Base-by-base conservation (phyloP, 1,140 invertebrate species). In the Globodera rostochiensis region DNA sequence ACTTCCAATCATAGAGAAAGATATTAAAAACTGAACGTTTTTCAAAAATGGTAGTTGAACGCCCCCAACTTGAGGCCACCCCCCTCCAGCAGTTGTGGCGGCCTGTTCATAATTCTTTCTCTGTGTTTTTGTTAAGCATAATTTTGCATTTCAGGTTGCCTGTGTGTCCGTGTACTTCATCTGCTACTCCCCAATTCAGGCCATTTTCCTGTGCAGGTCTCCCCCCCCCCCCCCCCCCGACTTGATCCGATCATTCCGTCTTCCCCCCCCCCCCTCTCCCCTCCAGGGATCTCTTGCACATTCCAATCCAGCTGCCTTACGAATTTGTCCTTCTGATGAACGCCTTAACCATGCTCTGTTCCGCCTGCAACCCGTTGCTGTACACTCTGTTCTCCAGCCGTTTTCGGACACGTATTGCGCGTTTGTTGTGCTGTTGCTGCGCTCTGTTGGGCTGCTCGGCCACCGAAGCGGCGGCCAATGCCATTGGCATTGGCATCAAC, bases 131-230 rank as follows among this genome's bases (percentile, higher is more conserved):
- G 25, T 25, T 25, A 25, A 25, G 25, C 25, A 1, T 25, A 25
- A 25, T 25, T 25, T 25, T 25, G 25, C 15, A 11, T 19, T 19
- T 64, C 15, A 64, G 57, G 57, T 89, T 2, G 88, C 89, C 45
- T 89, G 89, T 81, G 89, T 90, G n/a, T 80, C 76, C 64, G 83
- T 89, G 8, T 89, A 89, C 76, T 89, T 89, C 77, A 73, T 90
- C 60, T 90, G 88, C 66, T 89, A 89, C 69, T 89, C 88, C 19
- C 88, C 88, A n/a, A 89, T 89, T 69, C 88, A 89, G 71, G 88
- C 81, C 21, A 84, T 89, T 50, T 89, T 90, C 77, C 69, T 89
- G 15, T 84, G 86, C 15, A 88, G 85, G 88, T 89, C 74, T 74
- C 77, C 25, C 57, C 84, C 49, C 4, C 8, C 15, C 69, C 69